Base-by-base conservation (phyloP, 2,888 invertebrate species). In the Keiferia lycopersicella region DNA sequence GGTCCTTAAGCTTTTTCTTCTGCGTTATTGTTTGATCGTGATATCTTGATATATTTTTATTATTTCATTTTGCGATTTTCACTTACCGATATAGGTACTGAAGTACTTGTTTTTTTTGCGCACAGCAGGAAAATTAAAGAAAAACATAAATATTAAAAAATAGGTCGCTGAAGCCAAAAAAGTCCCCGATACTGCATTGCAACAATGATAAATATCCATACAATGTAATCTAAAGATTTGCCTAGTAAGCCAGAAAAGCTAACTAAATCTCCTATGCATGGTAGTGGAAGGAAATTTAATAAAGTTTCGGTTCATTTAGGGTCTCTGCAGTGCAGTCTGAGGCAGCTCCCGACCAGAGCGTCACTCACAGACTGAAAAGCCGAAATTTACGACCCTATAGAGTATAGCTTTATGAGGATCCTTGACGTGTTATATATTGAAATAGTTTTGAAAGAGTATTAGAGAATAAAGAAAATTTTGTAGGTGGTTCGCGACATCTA, bases 221-320 rank as follows among this genome's bases (percentile, higher is more conserved):
- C n/a, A 16, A n/a, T 16, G 16, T 45, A 16, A 16, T 6, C 16
- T 16, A 53, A 53, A 22, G 51, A 22, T 53, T 56, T n/a, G 14
- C 8, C 30, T 14, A 2, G 56, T n/a, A 34, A 14, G 8, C 30
- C 30, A 34, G 30, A 34, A 56, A 34, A 16, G 56, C 34, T 26
- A 56, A 30, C 34, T 56, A 56, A 56, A 56, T 30, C 34, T 26
- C 26, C 34, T 56, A 34, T 34, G 16, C n/a, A 34, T 34, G 30
- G 14, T 16, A 16, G 30, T 26, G 34, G 30, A 14, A 53, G 53
- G n/a, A 56, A 10, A 56, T 56, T 39, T 58, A 58, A 58, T 58
- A 39, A 58, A 58, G 58, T 57, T 34, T 34, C 39, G 18, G 58
- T 58, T 58, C 20, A 58, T 58, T 58, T 58, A 58, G 26, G 39